Percentiles rank a stretch among this genome's conserved stretches.
Evolutionary conservation across 2,113 vertebrate genomes (phyloP).

Genomic region (Malaclemys terrapin): DNA sequence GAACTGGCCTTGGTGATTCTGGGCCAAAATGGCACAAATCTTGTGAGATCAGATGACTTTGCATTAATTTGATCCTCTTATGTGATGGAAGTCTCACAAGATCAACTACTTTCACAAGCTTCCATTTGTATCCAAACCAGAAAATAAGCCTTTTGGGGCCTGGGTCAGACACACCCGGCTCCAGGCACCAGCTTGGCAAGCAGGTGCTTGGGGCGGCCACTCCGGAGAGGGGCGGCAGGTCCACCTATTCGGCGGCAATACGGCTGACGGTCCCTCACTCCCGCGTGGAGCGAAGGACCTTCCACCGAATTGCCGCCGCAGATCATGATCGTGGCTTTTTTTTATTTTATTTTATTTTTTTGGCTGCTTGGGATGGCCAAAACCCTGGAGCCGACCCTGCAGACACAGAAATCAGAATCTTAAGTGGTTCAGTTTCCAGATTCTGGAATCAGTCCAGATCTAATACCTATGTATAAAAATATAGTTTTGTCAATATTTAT

Average conservation of each 20-base stretch:
- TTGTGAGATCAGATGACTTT: background rate
- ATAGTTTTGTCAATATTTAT: background rate
- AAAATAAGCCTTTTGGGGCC: rapidly evolving
- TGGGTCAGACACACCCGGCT: background rate
- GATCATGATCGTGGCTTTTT: too few species aligned
- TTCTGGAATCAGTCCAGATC: background rate
- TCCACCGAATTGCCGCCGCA: too few species aligned
- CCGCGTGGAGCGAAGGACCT: too few species aligned
- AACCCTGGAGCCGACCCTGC: too few species aligned
- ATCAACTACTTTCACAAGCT: background rate
- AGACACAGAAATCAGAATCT: background rate
- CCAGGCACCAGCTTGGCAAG: too few species aligned
- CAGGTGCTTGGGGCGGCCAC: too few species aligned
- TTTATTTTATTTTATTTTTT: too few species aligned
- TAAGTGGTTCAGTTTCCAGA: background rate
- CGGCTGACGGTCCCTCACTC: too few species aligned
- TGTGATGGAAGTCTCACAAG: background rate
- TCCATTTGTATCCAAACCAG: background rate
- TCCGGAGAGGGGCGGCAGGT: too few species aligned
- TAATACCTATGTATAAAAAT: background rate
- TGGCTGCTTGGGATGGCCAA: too few species aligned
- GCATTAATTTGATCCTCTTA: background rate
- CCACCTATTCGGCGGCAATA: too few species aligned
- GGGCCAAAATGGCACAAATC: background rate
- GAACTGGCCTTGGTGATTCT: background rate